Conservation (phyloP, 2,888 invertebrate species). For the Chalcis sispes region DNA sequence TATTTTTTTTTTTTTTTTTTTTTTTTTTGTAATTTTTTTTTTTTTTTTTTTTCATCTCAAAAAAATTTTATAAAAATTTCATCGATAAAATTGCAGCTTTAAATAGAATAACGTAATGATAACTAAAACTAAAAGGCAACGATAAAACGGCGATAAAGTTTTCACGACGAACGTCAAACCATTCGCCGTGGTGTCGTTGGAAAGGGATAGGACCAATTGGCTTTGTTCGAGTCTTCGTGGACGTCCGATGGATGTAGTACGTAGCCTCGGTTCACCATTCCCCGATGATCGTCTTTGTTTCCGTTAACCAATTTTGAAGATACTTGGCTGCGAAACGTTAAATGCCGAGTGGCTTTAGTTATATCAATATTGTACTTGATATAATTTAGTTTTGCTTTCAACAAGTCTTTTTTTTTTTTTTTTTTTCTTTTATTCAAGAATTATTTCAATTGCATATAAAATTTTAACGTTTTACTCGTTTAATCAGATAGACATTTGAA, state of each 20-base stretch:
- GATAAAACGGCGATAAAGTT: not conserved
- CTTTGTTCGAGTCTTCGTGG: slow-evolving; percentile 66
- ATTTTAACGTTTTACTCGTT: too few relatives aligned
- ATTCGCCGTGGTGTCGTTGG: slow-evolving; percentile 69
- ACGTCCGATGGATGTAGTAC: slow-evolving; percentile 66
- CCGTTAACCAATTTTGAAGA: slow-evolving; percentile 68
- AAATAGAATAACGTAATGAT: slow-evolving; percentile 19
- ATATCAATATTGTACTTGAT: too few relatives aligned
- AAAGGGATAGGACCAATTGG: slow-evolving; percentile 74
- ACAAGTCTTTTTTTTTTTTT: too few relatives aligned
- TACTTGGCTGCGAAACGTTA: slow-evolving; percentile 68
- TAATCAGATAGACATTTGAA: too few relatives aligned
- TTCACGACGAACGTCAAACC: slow-evolving; percentile 52
- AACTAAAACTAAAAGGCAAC: not conserved
- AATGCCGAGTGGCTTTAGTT: too few relatives aligned
- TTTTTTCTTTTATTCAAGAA: too few relatives aligned
- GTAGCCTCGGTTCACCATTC: slow-evolving; percentile 71
- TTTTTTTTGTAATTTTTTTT: not conserved
- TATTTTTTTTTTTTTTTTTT: not conserved
- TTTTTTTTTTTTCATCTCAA: not conserved
- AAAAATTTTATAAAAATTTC: slow-evolving; percentile 22
- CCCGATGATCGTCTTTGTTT: slow-evolving; percentile 65
- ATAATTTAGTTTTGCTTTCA: too few relatives aligned
- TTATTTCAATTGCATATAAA: too few relatives aligned
- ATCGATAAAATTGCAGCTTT: slow-evolving; percentile 45